phyloP scores from a whole-genome alignment of 2,797 vertebrate genomes.

The Myiothlypis coronata region DNA sequence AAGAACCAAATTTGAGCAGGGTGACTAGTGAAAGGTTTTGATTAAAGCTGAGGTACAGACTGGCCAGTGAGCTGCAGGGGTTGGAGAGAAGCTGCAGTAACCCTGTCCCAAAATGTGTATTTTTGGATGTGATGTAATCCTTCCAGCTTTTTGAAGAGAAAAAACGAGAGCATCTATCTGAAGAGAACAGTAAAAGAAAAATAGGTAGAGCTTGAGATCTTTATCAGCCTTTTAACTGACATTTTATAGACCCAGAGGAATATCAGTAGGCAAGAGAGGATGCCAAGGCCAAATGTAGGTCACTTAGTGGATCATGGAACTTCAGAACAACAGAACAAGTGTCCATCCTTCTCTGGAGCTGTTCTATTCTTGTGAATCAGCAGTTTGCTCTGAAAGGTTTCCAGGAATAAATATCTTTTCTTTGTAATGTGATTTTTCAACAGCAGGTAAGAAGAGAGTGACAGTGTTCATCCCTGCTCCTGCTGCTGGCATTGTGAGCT shows the following conservation, averaged over 20 bases:
- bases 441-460: background rate
- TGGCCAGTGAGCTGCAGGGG: background rate
- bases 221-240: background rate
- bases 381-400: background rate
- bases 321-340: background rate
- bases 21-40: background rate
- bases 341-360: background rate
- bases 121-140: background rate
- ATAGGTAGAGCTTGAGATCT: background rate
- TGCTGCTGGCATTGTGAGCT: background rate
- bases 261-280: background rate
- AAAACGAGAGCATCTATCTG: background rate
- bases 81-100: background rate
- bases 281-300: background rate
- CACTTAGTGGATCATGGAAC: background rate
- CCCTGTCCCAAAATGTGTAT: background rate
- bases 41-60: background rate
- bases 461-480: background rate
- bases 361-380: background rate
- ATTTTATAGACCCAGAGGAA: background rate
- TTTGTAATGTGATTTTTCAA: background rate
- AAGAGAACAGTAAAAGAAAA: background rate
- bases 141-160: background rate
- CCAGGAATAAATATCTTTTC: background rate
- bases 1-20: background rate